Conservation (phyloP, 1,140 invertebrate genomes). For the Eupristina koningsbergeri region DNA sequence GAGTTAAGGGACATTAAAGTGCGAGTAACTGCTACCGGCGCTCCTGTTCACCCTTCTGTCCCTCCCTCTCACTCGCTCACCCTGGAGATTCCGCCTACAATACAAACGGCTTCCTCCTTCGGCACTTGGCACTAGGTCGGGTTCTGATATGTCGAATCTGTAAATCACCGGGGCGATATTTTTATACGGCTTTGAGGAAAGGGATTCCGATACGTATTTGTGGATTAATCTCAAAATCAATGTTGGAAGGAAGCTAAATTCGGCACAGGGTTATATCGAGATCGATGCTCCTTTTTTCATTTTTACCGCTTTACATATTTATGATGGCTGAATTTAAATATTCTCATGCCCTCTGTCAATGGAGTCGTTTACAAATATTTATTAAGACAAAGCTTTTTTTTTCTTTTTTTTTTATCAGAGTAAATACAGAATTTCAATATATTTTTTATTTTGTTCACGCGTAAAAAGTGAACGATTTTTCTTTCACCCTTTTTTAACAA, state of each 20-base stretch:
- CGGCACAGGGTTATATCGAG: neutral
- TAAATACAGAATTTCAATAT: too few species aligned
- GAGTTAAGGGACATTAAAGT: conserved; percentile 26
- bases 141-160: conserved; percentile 23
- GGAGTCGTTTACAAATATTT: neutral
- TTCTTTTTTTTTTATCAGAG: too few species aligned
- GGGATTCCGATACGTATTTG: conserved; percentile 13
- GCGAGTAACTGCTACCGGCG: neutral
- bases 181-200: neutral
- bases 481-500: too few species aligned
- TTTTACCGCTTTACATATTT: neutral
- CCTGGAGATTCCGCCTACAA: conserved; percentile 1
- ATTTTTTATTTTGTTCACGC: too few species aligned
- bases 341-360: neutral
- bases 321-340: neutral
- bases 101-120: neutral
- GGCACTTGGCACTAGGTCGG: neutral
- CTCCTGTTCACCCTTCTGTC: neutral
- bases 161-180: conserved; percentile 37
- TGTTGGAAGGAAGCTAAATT: neutral
- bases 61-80: neutral
- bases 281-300: neutral
- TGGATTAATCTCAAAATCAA: conserved; percentile 20
- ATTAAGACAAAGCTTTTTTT: too few species aligned
- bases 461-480: too few species aligned